Evolutionary conservation across 2,888 invertebrate species (phyloP).

Genomic region (Lasioglossum oenotherae): DNA sequence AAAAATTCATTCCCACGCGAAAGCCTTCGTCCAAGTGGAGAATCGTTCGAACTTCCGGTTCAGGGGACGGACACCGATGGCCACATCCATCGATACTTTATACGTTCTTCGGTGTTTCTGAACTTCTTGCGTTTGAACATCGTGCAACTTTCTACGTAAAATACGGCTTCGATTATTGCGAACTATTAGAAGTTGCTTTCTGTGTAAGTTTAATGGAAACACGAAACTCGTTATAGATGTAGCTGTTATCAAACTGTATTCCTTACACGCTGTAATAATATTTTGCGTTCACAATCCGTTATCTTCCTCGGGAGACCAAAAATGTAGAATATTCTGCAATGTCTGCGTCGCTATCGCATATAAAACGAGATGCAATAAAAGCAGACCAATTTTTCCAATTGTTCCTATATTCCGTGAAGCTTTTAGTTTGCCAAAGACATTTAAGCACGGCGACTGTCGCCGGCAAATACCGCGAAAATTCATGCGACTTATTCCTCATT

Average conservation of each 20-base stretch:
- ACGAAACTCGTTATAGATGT: neutral
- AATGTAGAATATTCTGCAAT: neutral
- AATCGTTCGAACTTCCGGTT: conserved; percentile 23
- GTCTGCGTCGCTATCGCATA: too few species aligned
- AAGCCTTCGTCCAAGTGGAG: neutral
- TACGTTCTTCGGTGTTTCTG: conserved; percentile 17
- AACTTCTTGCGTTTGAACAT: neutral
- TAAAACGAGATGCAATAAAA: neutral
- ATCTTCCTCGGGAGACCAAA: neutral
- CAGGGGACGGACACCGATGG: neutral
- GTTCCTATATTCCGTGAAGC: neutral
- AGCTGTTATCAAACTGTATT: neutral
- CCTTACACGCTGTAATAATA: neutral
- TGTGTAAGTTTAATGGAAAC: conserved; percentile 16
- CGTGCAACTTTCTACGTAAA: conserved; percentile 19
- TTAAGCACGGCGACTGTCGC: neutral
- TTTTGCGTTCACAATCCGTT: neutral
- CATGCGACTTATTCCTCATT: conserved; percentile 21
- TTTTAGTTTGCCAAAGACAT: neutral
- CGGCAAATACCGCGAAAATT: neutral
- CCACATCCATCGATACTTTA: conserved; percentile 14
- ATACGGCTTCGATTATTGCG: conserved; percentile 20
- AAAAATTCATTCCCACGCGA: conserved; percentile 7
- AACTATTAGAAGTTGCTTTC: conserved; percentile 17
- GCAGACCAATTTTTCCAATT: neutral